Base-by-base conservation (phyloP, 2,888 invertebrate genomes). In the Cephus pygmeus region DNA sequence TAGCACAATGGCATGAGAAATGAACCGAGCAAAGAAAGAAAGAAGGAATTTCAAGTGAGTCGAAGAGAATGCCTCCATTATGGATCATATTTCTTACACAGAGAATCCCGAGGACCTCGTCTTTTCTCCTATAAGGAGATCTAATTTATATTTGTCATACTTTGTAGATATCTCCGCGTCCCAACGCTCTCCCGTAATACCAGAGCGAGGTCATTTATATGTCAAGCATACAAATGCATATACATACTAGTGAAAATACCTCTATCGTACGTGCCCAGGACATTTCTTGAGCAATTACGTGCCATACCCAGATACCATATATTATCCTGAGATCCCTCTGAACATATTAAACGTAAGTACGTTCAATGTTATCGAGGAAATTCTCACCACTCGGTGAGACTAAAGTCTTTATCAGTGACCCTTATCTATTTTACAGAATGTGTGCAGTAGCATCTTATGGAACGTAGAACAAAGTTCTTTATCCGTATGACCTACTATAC, bases 91-190 rank as follows among this genome's bases (percentile, higher is more conserved):
- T 71, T 71, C 33, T 71, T 71, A 31, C 31, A 23, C 31, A 23
- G 71, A 71, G 71, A 34, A 15, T 71, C 12, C 71, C 33, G 31
- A 71, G 71, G 3, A 34, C 56, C 23, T 33, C 12, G 30, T 71
- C 71, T 9, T 6, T 3, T 71, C 30, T 69, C 40, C 75, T 77
- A 75, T 40, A 36, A 78, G 74, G 75, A 77, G 78, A 79, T 82
- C 79, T 79, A 76, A 82, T 79, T 81, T 81, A 73, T 80, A 77
- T 83, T 79, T 78, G 76, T 79, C 78, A 74, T 80, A 77, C 77
- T 75, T 78, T 71, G 73, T 79, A 80, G 68, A 76, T 76, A 73
- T 33, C 68, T 15, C 40, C 33, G 23, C 23, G 56, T 74, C 34
- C 35, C 36, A 73, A 74, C 35, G 31, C 12, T 34, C 71, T 31